Percentiles rank a stretch among this genome's conserved stretches.
Evolutionary conservation across 2,797 vertebrate genomes (phyloP).

Genomic region (Aplochiton taeniatus): DNA sequence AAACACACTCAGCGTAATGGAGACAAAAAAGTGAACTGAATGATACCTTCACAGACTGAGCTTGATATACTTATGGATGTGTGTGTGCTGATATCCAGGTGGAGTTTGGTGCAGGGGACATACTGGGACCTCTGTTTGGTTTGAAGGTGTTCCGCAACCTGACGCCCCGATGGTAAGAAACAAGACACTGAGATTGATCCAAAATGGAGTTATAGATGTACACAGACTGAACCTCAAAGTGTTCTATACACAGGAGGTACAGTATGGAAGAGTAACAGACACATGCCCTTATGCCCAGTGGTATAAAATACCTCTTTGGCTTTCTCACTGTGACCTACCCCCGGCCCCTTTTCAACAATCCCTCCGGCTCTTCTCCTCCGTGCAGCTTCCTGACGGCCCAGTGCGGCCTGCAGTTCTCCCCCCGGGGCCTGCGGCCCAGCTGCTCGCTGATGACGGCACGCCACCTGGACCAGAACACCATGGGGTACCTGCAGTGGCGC

Average conservation of each 20-base stretch:
- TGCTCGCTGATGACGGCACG: constrained; percentile 89
- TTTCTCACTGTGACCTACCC: not conserved
- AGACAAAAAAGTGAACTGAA: not conserved
- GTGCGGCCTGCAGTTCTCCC: constrained; percentile 92
- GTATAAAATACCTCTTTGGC: not conserved
- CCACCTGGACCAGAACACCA: constrained; percentile 95
- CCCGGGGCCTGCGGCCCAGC: constrained; percentile 85
- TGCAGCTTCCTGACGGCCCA: constrained; percentile 91
- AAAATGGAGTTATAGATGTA: too few relatives aligned
- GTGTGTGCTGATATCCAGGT: constrained; percentile 72
- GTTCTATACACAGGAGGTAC: too few relatives aligned
- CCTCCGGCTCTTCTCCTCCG: not conserved
- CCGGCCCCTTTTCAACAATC: too few relatives aligned
- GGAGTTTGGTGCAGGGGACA: constrained; percentile 93
- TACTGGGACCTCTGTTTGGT: constrained; percentile 92
- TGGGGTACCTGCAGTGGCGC: constrained; percentile 97
- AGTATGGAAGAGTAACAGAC: too few relatives aligned
- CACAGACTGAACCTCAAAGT: too few relatives aligned
- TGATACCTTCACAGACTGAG: constrained; percentile 5
- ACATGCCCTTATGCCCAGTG: too few relatives aligned
- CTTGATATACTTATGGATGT: not conserved
- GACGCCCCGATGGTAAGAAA: constrained; percentile 85
- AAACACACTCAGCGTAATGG: not conserved
- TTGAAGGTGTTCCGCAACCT: constrained; percentile 94
- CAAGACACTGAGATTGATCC: too few relatives aligned